These are phyloP conservation scores for Austrofundulus limnaeus DNA, from an alignment of 2,113 vertebrate species.

Conservation along the genomic window DNA sequence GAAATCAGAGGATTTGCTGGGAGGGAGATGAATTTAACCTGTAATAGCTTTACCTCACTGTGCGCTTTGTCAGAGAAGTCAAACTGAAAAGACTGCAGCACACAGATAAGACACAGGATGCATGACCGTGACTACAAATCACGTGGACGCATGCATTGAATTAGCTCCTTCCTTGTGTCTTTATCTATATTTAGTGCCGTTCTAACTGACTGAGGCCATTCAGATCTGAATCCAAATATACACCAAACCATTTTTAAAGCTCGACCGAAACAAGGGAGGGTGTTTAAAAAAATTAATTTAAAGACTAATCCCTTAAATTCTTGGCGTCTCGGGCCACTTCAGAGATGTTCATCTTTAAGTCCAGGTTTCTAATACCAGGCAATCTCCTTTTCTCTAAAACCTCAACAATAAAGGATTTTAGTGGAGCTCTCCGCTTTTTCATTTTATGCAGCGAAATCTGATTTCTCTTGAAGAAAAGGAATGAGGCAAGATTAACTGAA, in stretches of 20 bases:
- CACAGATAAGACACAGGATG: slow-evolving; percentile 67
- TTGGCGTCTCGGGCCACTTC: slow-evolving; percentile 56
- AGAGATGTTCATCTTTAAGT: slow-evolving; percentile 70
- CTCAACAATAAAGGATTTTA: slow-evolving; percentile 88
- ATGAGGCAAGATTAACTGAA: slow-evolving; percentile 90
- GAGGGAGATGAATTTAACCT: slow-evolving; percentile 89
- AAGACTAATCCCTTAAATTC: slow-evolving; percentile 57
- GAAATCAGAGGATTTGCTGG: slow-evolving; percentile 84
- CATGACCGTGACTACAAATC: slow-evolving; percentile 41
- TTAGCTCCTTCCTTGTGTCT: not conserved
- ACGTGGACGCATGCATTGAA: not conserved
- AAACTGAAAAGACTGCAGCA: slow-evolving; percentile 64
- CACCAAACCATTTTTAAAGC: slow-evolving; percentile 21
- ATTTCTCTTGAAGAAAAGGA: slow-evolving; percentile 87
- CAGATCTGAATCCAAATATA: slow-evolving; percentile 17
- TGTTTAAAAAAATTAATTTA: slow-evolving; percentile 40
- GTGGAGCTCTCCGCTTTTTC: slow-evolving; percentile 76
- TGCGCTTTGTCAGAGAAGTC: slow-evolving; percentile 76
- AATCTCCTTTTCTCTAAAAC: slow-evolving; percentile 81
- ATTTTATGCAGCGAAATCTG: slow-evolving; percentile 89
- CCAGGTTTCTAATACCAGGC: slow-evolving; percentile 78
- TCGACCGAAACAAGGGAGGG: slow-evolving; percentile 12
- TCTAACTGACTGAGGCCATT: not conserved
- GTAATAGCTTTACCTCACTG: slow-evolving; percentile 68
- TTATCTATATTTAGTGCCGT: slow-evolving; percentile 6